Evolutionary conservation across 2,888 invertebrate species (phyloP), one percentile per base, ranked within the genome.

Genomic region (Leucophora obtusa): DNA sequence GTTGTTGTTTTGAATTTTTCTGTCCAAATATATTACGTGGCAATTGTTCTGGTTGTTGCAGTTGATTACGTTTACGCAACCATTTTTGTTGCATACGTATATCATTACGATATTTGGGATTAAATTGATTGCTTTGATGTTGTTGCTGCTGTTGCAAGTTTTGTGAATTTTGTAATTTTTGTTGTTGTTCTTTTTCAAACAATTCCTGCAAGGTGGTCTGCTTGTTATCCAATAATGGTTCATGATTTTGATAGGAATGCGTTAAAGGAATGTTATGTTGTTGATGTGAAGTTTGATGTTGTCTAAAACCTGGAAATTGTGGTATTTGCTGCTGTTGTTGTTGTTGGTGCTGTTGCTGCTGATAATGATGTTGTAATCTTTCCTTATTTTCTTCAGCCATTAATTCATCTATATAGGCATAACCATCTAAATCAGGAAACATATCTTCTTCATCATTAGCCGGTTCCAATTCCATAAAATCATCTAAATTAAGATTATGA

Each of bases 61-160:
- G 77, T 75, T 89, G 89, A 2, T 87, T 84, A 0, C 89, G 85
- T 77, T 90, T 89, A 53, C 88, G 83, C 21, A 87, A 85, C 87
- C 88, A 87, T 74, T 89, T 88, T 76, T 89, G 88, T 77, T 89
- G 86, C 35, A 86, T 78, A 76, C 86, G 85, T 63, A 86, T 86
- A 54, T 89, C 89, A 72, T 86, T 86, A 80, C 83, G 73, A 65
- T 79, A 82, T 79, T 79, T 77, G 3, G 43, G 17, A 66, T 77
- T 80, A 10, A 72, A 75, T 58, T 72, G 62, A 56, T 62, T n/a
- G 7, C 54, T 24, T 15, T 68, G 60, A 43, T 65, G 47, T 78
- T 35, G 59, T n/a, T 68, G 75, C 33, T 85, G 84, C 6, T 74
- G 68, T 10, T 82, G 60, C 18, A 63, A 18, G 9, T 15, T 28